Base-by-base conservation (phyloP, 2,797 vertebrate genomes). In the Mormyrus hasselquistii region DNA sequence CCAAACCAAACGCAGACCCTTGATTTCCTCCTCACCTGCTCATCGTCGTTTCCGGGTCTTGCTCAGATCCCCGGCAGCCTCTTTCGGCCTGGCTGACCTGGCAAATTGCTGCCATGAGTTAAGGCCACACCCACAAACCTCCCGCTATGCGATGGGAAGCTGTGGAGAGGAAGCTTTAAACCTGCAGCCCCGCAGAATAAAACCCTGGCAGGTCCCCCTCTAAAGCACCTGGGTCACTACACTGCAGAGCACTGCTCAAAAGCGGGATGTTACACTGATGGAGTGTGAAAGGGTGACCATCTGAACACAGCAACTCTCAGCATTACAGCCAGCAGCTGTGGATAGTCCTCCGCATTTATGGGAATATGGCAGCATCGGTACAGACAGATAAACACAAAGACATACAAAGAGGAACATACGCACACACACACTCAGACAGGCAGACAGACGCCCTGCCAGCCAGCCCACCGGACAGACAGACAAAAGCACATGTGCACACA, bases 11-110 rank as follows among this genome's bases (percentile, higher is more conserved):
- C 82, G 6, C n/a, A 29, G n/a, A 29, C 1, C n/a, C 82, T 50
- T 38, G 4, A 29, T 12, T 2, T 12, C 22, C 19, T 86, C 22
- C 52, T 86, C 52, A 96, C 96, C 95, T 92, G 5, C 41, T 95
- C 89, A 95, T 4, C 93, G 91, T 16, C 91, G 94, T 34, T 92
- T 96, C 0, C 90, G 57, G 83, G 94, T 93, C 90, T 94, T 97
- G 94, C 96, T 98, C 52, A 94, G 87, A 44, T 97, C 97, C 0
- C 91, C 93, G 57, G 91, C 86, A 62, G 98, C 97, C 88, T 94
- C 96, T 92, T 99, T 99, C 38, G 98, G 99, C 94, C 97, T 96
- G 88, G 98, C 98, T 52, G 98, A 99, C 92, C 98, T 96, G 92
- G 98, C 99, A 93, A 98, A 99, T 92, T 99, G 98, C 98, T 99